These are phyloP conservation scores for Psittacula derbiana DNA, from an alignment of 2,797 vertebrate species.

Conservation along the genomic window DNA sequence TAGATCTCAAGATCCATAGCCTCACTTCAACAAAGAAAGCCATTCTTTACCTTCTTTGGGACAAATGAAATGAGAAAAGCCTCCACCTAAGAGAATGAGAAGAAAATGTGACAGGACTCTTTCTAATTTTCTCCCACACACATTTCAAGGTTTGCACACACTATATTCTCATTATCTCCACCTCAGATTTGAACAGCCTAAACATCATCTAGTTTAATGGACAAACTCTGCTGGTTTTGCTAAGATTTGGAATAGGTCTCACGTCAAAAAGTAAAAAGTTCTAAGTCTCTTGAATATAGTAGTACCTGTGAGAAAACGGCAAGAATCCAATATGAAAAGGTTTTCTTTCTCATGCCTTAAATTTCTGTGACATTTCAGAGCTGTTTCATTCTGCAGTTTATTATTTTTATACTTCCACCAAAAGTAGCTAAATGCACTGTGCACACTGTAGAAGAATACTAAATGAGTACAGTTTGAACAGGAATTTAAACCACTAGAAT, in stretches of 20 bases:
- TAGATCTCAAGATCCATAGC: neutral
- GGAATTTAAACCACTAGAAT: neutral
- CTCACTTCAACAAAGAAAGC: neutral
- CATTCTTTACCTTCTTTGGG: neutral
- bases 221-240: neutral
- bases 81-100: neutral
- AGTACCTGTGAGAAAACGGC: neutral
- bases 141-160: neutral
- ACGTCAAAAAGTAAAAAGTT: neutral
- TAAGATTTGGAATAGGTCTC: neutral
- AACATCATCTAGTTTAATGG: neutral
- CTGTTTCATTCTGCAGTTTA: neutral
- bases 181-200: neutral
- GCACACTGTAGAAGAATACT: neutral
- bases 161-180: neutral
- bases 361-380: neutral
- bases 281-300: neutral
- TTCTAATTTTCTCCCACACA: accelerated
- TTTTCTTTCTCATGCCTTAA: neutral
- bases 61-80: neutral
- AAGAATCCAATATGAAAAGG: neutral
- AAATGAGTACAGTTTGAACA: neutral
- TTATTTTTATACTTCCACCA: neutral
- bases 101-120: accelerated
- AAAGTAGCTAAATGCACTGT: neutral